Evolutionary conservation across 1,140 invertebrate genomes (phyloP).

Genomic region (Eupristina koningsbergeri): DNA sequence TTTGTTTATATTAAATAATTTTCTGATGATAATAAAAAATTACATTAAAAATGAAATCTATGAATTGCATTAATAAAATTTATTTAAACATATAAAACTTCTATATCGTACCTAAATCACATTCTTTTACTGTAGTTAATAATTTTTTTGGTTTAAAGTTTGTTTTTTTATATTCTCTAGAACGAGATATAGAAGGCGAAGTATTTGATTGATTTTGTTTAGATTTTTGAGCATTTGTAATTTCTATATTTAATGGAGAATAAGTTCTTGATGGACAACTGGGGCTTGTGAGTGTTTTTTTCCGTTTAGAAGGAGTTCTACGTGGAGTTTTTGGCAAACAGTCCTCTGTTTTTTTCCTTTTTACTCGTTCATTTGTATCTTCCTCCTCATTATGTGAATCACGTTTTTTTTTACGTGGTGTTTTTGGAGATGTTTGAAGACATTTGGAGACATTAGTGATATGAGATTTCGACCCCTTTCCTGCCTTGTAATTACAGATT

Average conservation of each 20-base stretch:
- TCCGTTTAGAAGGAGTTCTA: conserved; percentile 54
- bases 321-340: conserved; percentile 43
- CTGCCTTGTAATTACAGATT: conserved; percentile 61
- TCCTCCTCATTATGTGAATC: conserved; percentile 29
- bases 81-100: not conserved
- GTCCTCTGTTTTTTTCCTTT: conserved; percentile 32
- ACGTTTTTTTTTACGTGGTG: conserved; percentile 60
- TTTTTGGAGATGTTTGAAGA: no score
- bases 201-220: not conserved
- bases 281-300: conserved; percentile 51
- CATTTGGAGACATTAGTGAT: no score
- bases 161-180: not conserved
- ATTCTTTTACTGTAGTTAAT: conserved; percentile 44
- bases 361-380: conserved; percentile 16
- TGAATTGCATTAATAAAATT: not conserved
- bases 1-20: no score
- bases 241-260: conserved; percentile 42
- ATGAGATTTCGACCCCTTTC: conserved; percentile 32
- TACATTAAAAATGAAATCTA: no score
- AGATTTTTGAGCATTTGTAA: conserved; percentile 18
- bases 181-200: conserved; percentile 4
- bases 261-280: conserved; percentile 42
- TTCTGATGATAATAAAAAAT: no score
- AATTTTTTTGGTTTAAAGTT: conserved; percentile 34
- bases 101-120: conserved; percentile 1